Evolutionary conservation across 1,140 invertebrate genomes (phyloP), one percentile per base, ranked within the genome.

Genomic region (Drosophila azteca): DNA sequence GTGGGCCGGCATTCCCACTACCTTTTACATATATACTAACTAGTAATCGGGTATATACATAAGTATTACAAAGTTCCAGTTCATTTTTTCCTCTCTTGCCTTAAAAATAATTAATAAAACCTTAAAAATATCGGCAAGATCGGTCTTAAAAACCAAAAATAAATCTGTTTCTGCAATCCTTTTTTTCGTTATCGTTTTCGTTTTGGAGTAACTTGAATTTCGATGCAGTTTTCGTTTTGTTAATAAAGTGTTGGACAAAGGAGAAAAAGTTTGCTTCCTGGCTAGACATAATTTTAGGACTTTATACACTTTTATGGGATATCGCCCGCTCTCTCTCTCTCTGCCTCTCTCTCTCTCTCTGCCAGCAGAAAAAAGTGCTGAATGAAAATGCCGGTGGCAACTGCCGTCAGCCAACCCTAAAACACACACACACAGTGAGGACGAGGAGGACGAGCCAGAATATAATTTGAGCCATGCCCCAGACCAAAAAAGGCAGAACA

Each of bases 181-280:
- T 26, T 26, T 26, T 24, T 26, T 26, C 3, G n/a, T n/a, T n/a
- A n/a, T 20, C 17, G 17, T 20, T 20, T 20, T 20, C 17, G 17
- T 20, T 20, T 20, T 20, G 17, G 24, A 26, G 24, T 5, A 26
- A 26, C 24, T 6, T 26, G 5, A 26, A 26, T 26, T 67, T 31
- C 17, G 24, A 4, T n/a, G 11, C 53, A 13, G 22, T 71, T 68
- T 48, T 64, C 5, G 24, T 26, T 57, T 59, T 59, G 50, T 24
- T 74, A 77, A 62, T 76, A 70, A 79, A 83, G 49, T 68, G 51
- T 17, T 57, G 64, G 71, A 87, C 77, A 87, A 78, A 75, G 85
- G 82, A 87, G 74, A 87, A 81, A 81, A 85, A 85, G 65, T 87
- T 85, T 87, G 63, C 75, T 87, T 85, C 82, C 82, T 85, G 82